These are phyloP conservation scores for Acromyrmex heyeri DNA, from an alignment of 1,140 invertebrate species.

Conservation along the genomic window DNA sequence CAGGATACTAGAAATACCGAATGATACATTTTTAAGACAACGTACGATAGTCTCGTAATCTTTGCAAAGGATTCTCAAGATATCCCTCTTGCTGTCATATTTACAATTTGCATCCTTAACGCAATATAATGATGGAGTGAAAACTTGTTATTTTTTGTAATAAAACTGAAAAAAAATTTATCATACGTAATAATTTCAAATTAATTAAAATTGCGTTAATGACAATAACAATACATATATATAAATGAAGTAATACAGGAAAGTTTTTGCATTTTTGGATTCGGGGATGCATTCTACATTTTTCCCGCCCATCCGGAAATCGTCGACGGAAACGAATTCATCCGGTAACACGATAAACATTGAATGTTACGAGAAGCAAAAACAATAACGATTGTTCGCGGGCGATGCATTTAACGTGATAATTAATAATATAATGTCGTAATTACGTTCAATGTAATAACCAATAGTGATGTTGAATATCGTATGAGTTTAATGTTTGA, in stretches of 20 bases:
- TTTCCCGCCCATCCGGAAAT: not conserved
- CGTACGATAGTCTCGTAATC: not conserved
- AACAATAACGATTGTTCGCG: conserved; percentile 56
- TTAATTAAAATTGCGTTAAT: not conserved
- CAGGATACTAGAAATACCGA: not conserved
- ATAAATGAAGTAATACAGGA: not conserved
- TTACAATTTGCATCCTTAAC: not conserved
- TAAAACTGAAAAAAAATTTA: not conserved
- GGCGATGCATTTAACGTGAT: conserved; percentile 58
- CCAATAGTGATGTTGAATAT: conserved; percentile 60
- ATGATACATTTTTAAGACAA: conserved; percentile 17
- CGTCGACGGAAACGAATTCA: conserved; percentile 38
- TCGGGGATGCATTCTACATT: not conserved
- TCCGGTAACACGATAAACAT: conserved; percentile 53
- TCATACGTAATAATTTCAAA: not conserved
- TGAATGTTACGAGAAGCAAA: conserved; percentile 31
- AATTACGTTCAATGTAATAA: conserved; percentile 64
- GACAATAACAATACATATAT: not conserved
- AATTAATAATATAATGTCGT: conserved; percentile 64
- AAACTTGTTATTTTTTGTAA: not conserved
- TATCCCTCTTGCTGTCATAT: not conserved
- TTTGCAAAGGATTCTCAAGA: not conserved
- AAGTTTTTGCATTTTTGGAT: not conserved
- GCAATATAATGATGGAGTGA: not conserved
- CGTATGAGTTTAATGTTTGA: conserved; percentile 62